Evolutionary conservation across 1,140 invertebrate species (phyloP), one percentile per base, ranked within the genome.

Genomic region (Lepidostoma basale): DNA sequence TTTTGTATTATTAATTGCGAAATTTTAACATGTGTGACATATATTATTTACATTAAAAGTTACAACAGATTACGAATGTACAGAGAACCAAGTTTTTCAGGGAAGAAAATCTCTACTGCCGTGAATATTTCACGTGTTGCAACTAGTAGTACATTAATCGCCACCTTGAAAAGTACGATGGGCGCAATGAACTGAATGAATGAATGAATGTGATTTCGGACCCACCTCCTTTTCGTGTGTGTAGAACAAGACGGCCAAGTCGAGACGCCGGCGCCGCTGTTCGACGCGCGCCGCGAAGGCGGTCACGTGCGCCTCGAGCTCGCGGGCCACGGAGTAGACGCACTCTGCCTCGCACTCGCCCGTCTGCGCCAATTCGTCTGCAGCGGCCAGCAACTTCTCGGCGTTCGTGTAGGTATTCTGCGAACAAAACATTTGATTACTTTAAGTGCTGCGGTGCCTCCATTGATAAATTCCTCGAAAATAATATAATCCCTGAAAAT

Each of bases 391-490:
- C 16, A 99, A 83, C 80, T 99, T 99, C 74, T 98, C 96, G 1
- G 97, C 97, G 83, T 99, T 99, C 22, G 95, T 98, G 76, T 99
- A 98, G 0, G 98, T 99, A 77, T 99, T 99, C 91, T 98, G 84
- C 20, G 86, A 84, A 3, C 45, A 44, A 14, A 47, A 3, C 33
- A 9, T 9, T 36, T 36, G 14, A 2, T 36, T 36, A 5, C 10
- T 36, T n/a, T n/a, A n/a, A 1, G 5, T 2, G 33, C 33, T 36
- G 33, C 5, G 33, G 33, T 9, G 5, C 2, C 1, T 9, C 33
- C 14, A 36, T n/a, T 6, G 33, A n/a, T 2, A 36, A 36, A 36
- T 36, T 12, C 1, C 1, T 36, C 10, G 2, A 9, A 6, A 36
- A n/a, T 36, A 6, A 9, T 1, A 3, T 36, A 6, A 2, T 2